Evolutionary conservation across 2,888 invertebrate genomes (phyloP), one percentile per base, ranked within the genome.

Genomic region (Tetragonisca angustula): DNA sequence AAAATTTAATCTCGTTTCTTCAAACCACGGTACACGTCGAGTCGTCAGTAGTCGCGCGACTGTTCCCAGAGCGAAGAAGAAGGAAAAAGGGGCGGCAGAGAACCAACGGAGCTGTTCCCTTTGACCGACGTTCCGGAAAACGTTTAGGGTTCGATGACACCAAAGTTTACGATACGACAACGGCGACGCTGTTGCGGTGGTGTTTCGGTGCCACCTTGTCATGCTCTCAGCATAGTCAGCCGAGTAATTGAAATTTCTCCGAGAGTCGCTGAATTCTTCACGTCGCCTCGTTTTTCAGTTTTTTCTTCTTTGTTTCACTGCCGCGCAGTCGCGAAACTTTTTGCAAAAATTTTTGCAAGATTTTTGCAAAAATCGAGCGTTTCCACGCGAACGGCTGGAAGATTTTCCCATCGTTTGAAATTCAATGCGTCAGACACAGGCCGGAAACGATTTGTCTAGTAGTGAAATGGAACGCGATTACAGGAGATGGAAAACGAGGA

Each of bases 241-340:
- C 27, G 17, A 64, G 64, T 73, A 79, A 87, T 82, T 81, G 88
- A 86, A 84, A 87, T 86, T 77, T 43, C 4, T 32, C 32, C 4
- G 82, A 89, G 87, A 85, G 80, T 85, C 83, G 79, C 79, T 70
- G 70, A 69, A 72, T 43, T 71, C 76, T 61, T 32, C n/a, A 52
- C 50, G 72, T 82, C 82, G 85, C 62, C 62, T 32, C 4, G n/a
- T n/a, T 81, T 85, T 52, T 76, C 67, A 79, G 59, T 74, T 78
- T 77, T 77, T 52, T 32, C 61, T 6, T 36, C 36, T 36, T 36
- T 36, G 5, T 5, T 36, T 36, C 36, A 36, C 36, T 43, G 9
- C 9, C 43, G 43, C 1, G 43, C 43, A 50, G 50, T 11, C 54
- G 70, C 1, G 43, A 43, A 68, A 32, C 43, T 15, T n/a, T n/a